Evolutionary conservation across 2,797 vertebrate genomes (phyloP), one percentile per base, ranked within the genome.

Genomic region (Sebastes paucispinis): DNA sequence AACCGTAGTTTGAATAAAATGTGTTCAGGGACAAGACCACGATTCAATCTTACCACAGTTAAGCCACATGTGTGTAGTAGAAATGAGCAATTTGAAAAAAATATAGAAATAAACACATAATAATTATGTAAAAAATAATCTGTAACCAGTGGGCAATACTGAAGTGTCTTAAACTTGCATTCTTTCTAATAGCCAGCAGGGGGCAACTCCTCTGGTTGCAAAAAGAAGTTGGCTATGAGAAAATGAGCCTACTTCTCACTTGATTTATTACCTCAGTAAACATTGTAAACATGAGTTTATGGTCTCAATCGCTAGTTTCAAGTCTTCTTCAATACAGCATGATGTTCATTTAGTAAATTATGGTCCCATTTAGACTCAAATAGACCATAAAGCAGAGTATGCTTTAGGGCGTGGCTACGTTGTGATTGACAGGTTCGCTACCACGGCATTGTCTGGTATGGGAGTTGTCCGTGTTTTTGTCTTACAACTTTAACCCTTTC

Each of bases 1-100:
- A 79, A 79, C 34, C 16, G 22, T 14, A 13, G 43, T 16, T 72
- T 10, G 4, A 71, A 80, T 80, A 64, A 73, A 79, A 73, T 29
- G 58, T 13, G 25, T 68, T 67, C 27, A 65, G 65, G 57, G 75
- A 50, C 65, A 76, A 72, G 12, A 24, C 10, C 5, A 66, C 27
- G 11, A 32, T 70, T 68, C 39, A 79, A 36, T 69, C 5, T n/a
- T 25, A 62, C n/a, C 27, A 75, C 36, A 80, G 47, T 39, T 47
- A 57, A 73, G 59, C 24, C 10, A 69, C 27, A 73, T 75, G 2
- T 16, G 2, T 75, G 39, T 11, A 27, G 27, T 32, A 50, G 14
- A 64, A 11, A 18, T 68, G 24, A 2, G 4, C 10, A 3, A 54
- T 54, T 60, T 20, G 32, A 69, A 57, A 50, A 22, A 54, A 54